Evolutionary conservation across 2,113 vertebrate genomes (phyloP), one percentile per base, ranked within the genome.

Genomic region (Siniperca chuatsi): DNA sequence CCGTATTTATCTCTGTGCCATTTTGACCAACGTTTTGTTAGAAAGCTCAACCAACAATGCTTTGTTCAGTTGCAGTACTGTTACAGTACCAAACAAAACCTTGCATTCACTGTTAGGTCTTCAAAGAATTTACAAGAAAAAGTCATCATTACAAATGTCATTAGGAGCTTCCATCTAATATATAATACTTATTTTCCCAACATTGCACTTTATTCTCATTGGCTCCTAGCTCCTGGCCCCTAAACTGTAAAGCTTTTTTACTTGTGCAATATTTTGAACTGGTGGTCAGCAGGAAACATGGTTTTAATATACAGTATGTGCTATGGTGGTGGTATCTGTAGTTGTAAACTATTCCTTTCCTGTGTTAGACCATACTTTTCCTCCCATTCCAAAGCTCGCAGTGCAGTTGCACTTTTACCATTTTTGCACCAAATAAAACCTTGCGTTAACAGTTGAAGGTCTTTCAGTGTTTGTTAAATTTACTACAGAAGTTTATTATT

Each of bases 1-100:
- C 44, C 8, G 12, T 46, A 64, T 10, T 11, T 55, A 20, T 55
- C 13, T 58, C 8, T 68, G 8, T 48, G 44, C 21, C 12, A 7
- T 40, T 79, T 46, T 61, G 35, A 79, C 70, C n/a, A 44, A 60
- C 23, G 8, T 6, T 74, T 78, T 70, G 15, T 54, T n/a, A 21
- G 29, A 85, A 67, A 40, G 13, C 44, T n/a, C 20, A 29, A 55
- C 15, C 37, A 44, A 74, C 23, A 40, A 55, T 8, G 48, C 44
- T 12, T 64, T 42, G 13, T 65, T 50, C 62, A 50, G 64, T 44
- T 46, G 44, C 44, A 40, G 74, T 68, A 9, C n/a, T 54, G 1
- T 68, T 61, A 16, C n/a, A 54, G 16, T n/a, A 11, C 18, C 15
- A 42, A 61, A 20, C 4, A 16, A 60, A 67, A 74, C 16, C 40